Evolutionary conservation across 2,888 invertebrate species (phyloP).

Genomic region (Zhuqinia jingwanae): DNA sequence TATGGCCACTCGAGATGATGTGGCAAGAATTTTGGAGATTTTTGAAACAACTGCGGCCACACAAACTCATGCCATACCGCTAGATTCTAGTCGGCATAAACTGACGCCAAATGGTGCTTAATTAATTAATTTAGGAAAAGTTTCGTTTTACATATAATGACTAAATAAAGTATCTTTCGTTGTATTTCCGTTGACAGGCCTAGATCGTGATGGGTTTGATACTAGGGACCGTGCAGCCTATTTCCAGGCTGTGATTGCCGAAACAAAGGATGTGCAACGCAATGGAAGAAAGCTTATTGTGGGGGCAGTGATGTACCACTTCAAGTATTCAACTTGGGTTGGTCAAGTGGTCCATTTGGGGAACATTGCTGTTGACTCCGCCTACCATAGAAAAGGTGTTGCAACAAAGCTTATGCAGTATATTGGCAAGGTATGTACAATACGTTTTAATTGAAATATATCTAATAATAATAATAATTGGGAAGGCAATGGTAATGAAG

Average conservation of each 20-base stretch:
- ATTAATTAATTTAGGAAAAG: neutral
- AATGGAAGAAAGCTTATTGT: constrained; percentile 74
- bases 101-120: constrained; percentile 52
- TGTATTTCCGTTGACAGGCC: constrained; percentile 81
- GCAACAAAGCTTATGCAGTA: constrained; percentile 86
- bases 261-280: constrained; percentile 80
- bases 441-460: neutral
- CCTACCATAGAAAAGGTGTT: constrained; percentile 85
- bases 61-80: constrained; percentile 22
- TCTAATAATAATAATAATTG: too few relatives aligned
- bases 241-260: constrained; percentile 88
- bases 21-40: constrained; percentile 57
- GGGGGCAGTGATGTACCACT: constrained; percentile 91
- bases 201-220: constrained; percentile 88
- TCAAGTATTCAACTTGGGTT: constrained; percentile 92
- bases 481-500: too few relatives aligned
- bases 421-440: constrained; percentile 89
- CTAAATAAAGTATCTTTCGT: neutral
- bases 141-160: neutral
- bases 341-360: constrained; percentile 88
- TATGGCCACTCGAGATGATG: constrained; percentile 57
- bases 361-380: constrained; percentile 89
- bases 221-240: constrained; percentile 83
- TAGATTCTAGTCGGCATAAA: constrained; percentile 46
- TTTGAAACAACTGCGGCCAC: constrained; percentile 44